Base-by-base conservation (phyloP, 2,888 invertebrate species). In the Lasiommata megera region DNA sequence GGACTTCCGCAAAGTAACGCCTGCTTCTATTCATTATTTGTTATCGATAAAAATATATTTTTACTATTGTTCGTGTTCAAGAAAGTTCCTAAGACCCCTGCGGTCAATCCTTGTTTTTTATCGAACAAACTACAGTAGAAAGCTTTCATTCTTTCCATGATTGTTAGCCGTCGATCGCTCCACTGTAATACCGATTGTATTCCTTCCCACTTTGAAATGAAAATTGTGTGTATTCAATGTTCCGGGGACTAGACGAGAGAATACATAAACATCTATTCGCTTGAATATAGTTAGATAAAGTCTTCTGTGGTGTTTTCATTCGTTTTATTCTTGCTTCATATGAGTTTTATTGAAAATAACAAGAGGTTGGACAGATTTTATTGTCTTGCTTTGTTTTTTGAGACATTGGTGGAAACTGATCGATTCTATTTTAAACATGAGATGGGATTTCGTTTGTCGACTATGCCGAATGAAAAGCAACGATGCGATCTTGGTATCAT, bases 211-310 rank as follows among this genome's bases (percentile, higher is more conserved):
- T 29, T 37, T 16, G 37, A 36, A 43, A 12, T 48, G 14, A 37
- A 36, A 54, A 48, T 54, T 8, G 54, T 9, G 12, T 50, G 43
- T 1, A 37, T 2, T n/a, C 7, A 8, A n/a, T 18, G 11, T 43
- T 18, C 43, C 23, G 28, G 11, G 53, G 17, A 53, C 29, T 43
- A 37, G 17, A 43, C 12, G 55, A 23, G 23, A n/a, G 28, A 55
- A 46, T 38, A 47, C 36, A 44, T n/a, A n/a, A n/a, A n/a, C n/a
- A n/a, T n/a, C n/a, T n/a, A n/a, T 36, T 50, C 23, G 23, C n/a
- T 44, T 52, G 23, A 29, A 14, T 31, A 44, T 52, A 44, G 56
- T 56, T 46, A 29, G 37, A 17, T 36, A n/a, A 31, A 52, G 12
- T 56, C 44, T 52, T 17, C 16, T 11, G 29, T 7, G 7, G 29